These are phyloP conservation scores for Holacanthella duospinosa DNA, from an alignment of 2,888 invertebrate genomes.

Conservation along the genomic window DNA sequence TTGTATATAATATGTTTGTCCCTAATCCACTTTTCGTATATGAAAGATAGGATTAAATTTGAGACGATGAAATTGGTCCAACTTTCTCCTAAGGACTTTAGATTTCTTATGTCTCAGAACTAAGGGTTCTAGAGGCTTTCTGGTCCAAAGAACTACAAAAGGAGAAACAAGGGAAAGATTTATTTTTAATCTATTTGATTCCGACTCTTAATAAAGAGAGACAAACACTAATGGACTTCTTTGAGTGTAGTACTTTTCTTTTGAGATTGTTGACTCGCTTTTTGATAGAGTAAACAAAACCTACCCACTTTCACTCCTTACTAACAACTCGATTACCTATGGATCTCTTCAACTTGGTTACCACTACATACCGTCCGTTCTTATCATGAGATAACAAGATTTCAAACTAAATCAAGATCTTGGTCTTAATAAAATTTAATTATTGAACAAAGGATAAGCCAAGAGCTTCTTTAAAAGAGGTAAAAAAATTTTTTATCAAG, in stretches of 20 bases:
- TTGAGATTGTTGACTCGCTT: neutral
- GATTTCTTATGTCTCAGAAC: too few species aligned
- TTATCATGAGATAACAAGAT: too few species aligned
- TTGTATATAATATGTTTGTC: too few species aligned
- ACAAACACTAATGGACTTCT: neutral
- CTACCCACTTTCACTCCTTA: neutral
- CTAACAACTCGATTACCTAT: neutral
- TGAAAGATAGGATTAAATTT: neutral
- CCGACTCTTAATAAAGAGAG: neutral
- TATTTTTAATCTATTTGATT: constrained; percentile 2
- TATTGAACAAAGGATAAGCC: too few species aligned
- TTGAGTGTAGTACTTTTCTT: neutral
- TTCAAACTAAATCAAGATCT: too few species aligned
- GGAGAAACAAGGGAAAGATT: constrained; percentile 1
- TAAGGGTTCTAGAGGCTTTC: too few species aligned
- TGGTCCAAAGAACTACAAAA: neutral
- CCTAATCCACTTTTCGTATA: neutral
- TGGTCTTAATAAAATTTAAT: too few species aligned
- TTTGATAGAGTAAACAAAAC: neutral
- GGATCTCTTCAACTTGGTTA: too few species aligned
- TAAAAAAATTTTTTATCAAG: too few species aligned
- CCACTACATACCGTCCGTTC: too few species aligned
- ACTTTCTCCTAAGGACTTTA: neutral
- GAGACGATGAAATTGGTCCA: too few species aligned
- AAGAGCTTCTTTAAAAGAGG: too few species aligned